These are phyloP conservation scores for Melanostoma scalare DNA, from an alignment of 2,888 invertebrate species.

Conservation along the genomic window DNA sequence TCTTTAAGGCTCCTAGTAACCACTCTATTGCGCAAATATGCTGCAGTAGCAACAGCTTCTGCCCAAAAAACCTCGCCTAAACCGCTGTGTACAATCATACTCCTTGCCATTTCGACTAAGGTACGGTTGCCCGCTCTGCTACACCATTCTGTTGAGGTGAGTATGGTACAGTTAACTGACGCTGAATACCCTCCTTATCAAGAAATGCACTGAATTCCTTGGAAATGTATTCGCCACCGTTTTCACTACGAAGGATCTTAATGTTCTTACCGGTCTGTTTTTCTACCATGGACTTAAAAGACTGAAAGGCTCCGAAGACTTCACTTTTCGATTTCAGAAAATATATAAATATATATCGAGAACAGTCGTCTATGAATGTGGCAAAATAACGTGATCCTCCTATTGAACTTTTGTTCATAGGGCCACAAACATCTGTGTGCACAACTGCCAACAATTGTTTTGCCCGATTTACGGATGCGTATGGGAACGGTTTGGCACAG, in stretches of 20 bases:
- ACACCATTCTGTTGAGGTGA: no score
- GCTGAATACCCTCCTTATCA: no score
- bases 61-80: no score
- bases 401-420: constrained; percentile 25
- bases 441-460: constrained; percentile 8
- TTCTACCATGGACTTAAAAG: constrained; percentile 31
- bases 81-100: no score
- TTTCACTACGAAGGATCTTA: constrained; percentile 55
- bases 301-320: constrained; percentile 35
- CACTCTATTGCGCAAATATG: constrained; percentile 4
- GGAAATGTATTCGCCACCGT: constrained; percentile 52
- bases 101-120: no score
- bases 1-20: neutral
- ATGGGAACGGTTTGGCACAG: constrained; percentile 34
- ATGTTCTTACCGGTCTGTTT: constrained; percentile 46
- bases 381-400: constrained; percentile 46
- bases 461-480: neutral
- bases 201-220: constrained; percentile 53
- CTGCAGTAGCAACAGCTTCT: neutral
- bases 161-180: no score
- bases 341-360: constrained; percentile 20
- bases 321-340: constrained; percentile 39
- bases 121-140: no score
- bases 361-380: constrained; percentile 43
- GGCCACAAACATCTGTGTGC: constrained; percentile 56